Evolutionary conservation across 2,888 invertebrate genomes (phyloP), one percentile per base, ranked within the genome.

Genomic region (Pimpla rufipes): DNA sequence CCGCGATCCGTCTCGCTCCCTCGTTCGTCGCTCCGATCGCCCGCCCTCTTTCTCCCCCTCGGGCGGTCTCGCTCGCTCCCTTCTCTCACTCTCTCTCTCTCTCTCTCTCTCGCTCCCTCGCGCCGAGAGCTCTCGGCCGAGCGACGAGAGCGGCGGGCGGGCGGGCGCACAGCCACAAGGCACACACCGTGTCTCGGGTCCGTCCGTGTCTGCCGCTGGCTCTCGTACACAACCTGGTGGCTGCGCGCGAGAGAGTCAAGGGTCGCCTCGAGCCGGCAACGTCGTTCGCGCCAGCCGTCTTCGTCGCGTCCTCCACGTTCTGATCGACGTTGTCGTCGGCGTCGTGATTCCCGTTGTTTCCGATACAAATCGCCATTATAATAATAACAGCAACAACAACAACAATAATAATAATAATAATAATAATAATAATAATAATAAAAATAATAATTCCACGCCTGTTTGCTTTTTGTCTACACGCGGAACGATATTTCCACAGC

Each of bases 131-230:
- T 52, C 64, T 47, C 62, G n/a, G 85, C 86, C 80, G 84, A n/a
- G n/a, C n/a, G n/a, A n/a, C n/a, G n/a, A n/a, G n/a, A n/a, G 83
- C 86, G 85, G 88, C 62, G 83, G 82, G 81, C 21, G 16, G 79
- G 79, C 80, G 74, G 79, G 87, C 86, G 88, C 86, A 78, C 86
- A 62, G 74, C 84, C 86, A 83, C 87, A 80, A 76, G 82, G 68
- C 79, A 66, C 79, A 66, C 45, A 77, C 70, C 64, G 77, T 83
- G 73, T 78, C 73, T 67, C 66, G 13, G 21, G 45, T 16, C 64
- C 86, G 87, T 87, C 85, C 81, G 85, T 84, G 57, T 59, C 57
- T 59, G 35, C 86, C 83, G 85, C 83, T 87, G 85, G 73, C 75
- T 73, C 50, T 62, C 62, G 62, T 70, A 79, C 79, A 79, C 77